A percentile compares a stretch with the other conserved stretches of the same genome.
Evolutionary conservation across 2,888 invertebrate species (phyloP).

Genomic region (Dynastes maya): DNA sequence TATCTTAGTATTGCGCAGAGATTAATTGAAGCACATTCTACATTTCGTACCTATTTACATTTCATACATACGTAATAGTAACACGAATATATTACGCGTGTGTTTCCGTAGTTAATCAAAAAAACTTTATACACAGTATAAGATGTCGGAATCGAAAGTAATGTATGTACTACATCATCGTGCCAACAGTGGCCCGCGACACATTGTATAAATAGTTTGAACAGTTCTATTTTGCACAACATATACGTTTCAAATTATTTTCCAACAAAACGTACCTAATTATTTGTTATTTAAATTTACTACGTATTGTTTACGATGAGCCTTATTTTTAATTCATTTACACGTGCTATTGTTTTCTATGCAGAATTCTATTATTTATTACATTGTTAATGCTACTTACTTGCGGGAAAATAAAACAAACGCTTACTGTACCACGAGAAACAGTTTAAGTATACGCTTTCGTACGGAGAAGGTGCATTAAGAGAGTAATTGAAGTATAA

Average conservation of each 20-base stretch:
- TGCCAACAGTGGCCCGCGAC: slow-evolving; percentile 8
- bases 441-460: too few species aligned
- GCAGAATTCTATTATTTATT: background rate
- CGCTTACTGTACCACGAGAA: too few species aligned
- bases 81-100: too few species aligned
- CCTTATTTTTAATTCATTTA: slow-evolving; percentile 27
- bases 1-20: too few species aligned
- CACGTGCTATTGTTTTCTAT: slow-evolving; percentile 22
- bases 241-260: slow-evolving; percentile 39
- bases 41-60: too few species aligned
- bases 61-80: too few species aligned
- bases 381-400: background rate
- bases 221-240: slow-evolving; percentile 25
- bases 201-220: slow-evolving; percentile 37
- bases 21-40: too few species aligned
- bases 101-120: too few species aligned
- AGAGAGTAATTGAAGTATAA: too few species aligned
- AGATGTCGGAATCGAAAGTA: slow-evolving; percentile 9
- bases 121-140: too few species aligned
- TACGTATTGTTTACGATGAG: slow-evolving; percentile 31
- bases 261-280: slow-evolving; percentile 13
- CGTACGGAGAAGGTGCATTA: too few species aligned
- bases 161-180: background rate
- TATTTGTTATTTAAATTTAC: slow-evolving; percentile 18
- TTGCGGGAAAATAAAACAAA: too few species aligned